A percentile compares a stretch with the other conserved stretches of the same genome.
These are phyloP conservation scores for Aphelenchoides besseyi DNA, from an alignment of 1,140 invertebrate species.

Conservation along the genomic window DNA sequence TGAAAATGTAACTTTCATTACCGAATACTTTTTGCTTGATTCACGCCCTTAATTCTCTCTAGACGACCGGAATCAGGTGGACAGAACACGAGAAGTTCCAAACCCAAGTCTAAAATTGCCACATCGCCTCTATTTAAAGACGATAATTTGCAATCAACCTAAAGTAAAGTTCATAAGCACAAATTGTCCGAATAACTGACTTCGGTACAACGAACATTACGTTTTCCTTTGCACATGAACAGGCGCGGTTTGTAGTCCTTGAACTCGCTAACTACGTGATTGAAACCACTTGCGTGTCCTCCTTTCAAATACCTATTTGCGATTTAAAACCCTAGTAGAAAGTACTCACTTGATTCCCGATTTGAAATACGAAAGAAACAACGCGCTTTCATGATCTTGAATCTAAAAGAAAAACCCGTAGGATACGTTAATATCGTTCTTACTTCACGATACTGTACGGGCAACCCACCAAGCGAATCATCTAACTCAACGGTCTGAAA, in stretches of 20 bases:
- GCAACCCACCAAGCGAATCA: constrained; percentile 77
- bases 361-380: constrained; percentile 78
- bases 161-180: neutral
- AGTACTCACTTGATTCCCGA: constrained; percentile 66
- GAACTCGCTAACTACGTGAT: constrained; percentile 74
- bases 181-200: neutral
- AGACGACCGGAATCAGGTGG: constrained; percentile 63
- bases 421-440: no score
- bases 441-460: constrained; percentile 81
- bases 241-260: constrained; percentile 72
- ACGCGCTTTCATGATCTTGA: constrained; percentile 77
- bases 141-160: constrained; percentile 10
- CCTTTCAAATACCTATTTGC: constrained; percentile 75
- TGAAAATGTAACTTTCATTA: no score
- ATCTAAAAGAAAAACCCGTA: no score
- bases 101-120: constrained; percentile 79
- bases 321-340: constrained; percentile 69
- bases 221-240: constrained; percentile 83
- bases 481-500: constrained; percentile 80
- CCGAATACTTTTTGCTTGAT: constrained; percentile 57
- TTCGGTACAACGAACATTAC: constrained; percentile 76
- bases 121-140: constrained; percentile 84
- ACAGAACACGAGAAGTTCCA: constrained; percentile 73
- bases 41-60: constrained; percentile 64
- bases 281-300: constrained; percentile 78